Percentiles rank a stretch among this genome's conserved stretches.
Conservation (phyloP, 2,797 vertebrate genomes). For the Leptodactylus fallax region DNA sequence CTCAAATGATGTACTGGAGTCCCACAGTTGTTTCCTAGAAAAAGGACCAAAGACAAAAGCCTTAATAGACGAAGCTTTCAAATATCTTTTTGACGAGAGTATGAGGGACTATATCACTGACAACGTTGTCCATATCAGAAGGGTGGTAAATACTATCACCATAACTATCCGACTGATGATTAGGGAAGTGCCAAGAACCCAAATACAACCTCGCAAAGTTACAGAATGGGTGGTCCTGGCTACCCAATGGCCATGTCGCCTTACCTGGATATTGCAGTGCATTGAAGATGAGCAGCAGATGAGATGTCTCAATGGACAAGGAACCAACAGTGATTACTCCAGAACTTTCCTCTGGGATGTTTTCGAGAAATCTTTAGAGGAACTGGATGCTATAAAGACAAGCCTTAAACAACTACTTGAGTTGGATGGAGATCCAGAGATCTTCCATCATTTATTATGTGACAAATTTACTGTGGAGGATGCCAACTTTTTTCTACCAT, state of each 20-base stretch:
- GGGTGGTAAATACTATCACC: slow-evolving; percentile 87
- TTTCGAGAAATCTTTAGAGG: slow-evolving; percentile 77
- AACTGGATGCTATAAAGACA: slow-evolving; percentile 80
- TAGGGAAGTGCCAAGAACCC: slow-evolving; percentile 57
- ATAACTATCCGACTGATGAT: slow-evolving; percentile 84
- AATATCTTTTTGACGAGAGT: slow-evolving; percentile 30
- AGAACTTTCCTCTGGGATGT: slow-evolving; percentile 78
- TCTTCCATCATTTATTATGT: slow-evolving; percentile 84
- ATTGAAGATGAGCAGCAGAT: slow-evolving; percentile 83
- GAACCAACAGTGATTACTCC: fast-evolving
- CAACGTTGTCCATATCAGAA: slow-evolving; percentile 82
- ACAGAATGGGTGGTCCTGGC: slow-evolving; percentile 92
- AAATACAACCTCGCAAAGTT: slow-evolving; percentile 70
- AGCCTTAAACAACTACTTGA: slow-evolving; percentile 79
- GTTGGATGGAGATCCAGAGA: slow-evolving; percentile 87
- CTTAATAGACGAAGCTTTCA: slow-evolving; percentile 47
- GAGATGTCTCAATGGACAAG: not conserved
- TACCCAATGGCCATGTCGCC: slow-evolving; percentile 89
- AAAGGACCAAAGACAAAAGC: slow-evolving; percentile 55
- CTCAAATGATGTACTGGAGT: not conserved
- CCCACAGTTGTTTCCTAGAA: not conserved
- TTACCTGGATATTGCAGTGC: slow-evolving; percentile 91
- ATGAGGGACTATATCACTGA: slow-evolving; percentile 78
- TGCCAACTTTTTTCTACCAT: slow-evolving; percentile 72
- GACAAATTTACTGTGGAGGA: slow-evolving; percentile 77